A percentile compares a stretch with the other conserved stretches of the same genome.
Conservation (phyloP, 2,888 invertebrate genomes). For the Habrosyne pyritoides region DNA sequence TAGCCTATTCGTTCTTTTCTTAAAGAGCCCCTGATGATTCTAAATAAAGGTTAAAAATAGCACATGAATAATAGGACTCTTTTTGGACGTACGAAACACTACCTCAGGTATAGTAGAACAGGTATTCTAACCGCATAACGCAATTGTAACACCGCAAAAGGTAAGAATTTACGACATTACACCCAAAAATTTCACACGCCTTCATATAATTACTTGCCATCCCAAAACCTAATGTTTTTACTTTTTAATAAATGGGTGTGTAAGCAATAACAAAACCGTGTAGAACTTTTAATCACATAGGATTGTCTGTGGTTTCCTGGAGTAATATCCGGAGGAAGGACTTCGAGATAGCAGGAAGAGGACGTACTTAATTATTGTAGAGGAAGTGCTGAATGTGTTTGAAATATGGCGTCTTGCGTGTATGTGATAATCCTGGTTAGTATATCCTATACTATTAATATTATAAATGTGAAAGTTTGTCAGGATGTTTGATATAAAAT, state of each 20-base stretch:
- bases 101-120: background rate
- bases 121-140: background rate
- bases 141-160: background rate
- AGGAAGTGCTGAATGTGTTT: background rate
- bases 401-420: background rate
- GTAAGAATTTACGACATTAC: background rate
- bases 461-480: too few species aligned
- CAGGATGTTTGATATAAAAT: too few species aligned
- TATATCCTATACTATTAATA: too few species aligned
- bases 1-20: too few species aligned
- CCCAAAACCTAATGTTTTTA: background rate
- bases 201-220: background rate
- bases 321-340: constrained; percentile 14
- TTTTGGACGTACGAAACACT: too few species aligned
- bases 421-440: background rate
- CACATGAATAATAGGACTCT: too few species aligned
- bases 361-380: constrained; percentile 19
- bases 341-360: constrained; percentile 11
- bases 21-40: too few species aligned
- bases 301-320: constrained; percentile 15
- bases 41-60: too few species aligned
- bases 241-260: background rate
- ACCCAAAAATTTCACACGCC: background rate
- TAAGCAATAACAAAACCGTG: constrained; percentile 3
- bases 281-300: constrained; percentile 12